Percentiles rank a stretch among this genome's conserved stretches.
These are phyloP conservation scores for Leptopterna dolabrata DNA, from an alignment of 2,888 invertebrate genomes.

Conservation along the genomic window DNA sequence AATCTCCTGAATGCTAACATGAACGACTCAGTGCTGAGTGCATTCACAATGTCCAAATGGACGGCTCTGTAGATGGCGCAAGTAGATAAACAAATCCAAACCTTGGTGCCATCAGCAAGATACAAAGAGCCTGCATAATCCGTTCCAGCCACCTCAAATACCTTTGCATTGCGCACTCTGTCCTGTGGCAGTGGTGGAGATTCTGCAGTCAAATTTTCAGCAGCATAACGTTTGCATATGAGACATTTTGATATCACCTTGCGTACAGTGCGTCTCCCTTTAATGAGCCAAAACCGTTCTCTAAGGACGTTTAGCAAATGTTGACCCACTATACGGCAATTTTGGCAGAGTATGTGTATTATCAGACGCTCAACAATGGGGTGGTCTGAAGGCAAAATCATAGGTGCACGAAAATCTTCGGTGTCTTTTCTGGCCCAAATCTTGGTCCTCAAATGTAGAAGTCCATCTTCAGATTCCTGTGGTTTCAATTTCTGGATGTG, in stretches of 20 bases:
- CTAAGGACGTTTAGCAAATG: slow-evolving; percentile 36
- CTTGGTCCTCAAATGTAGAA: slow-evolving; percentile 40
- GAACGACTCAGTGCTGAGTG: slow-evolving; percentile 64
- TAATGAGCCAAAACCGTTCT: slow-evolving; percentile 55
- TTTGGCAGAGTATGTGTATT: background rate
- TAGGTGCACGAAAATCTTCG: slow-evolving; percentile 46
- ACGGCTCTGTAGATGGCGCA: slow-evolving; percentile 66
- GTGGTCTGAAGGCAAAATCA: slow-evolving; percentile 50
- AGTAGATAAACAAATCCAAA: slow-evolving; percentile 66
- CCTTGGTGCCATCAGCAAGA: slow-evolving; percentile 60
- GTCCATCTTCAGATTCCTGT: background rate
- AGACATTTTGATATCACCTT: slow-evolving; percentile 44
- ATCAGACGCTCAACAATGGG: slow-evolving; percentile 27
- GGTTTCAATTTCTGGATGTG: background rate
- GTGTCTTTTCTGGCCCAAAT: slow-evolving; percentile 46
- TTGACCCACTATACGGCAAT: slow-evolving; percentile 47
- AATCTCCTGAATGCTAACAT: slow-evolving; percentile 65
- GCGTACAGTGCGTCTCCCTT: slow-evolving; percentile 47
- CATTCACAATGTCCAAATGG: slow-evolving; percentile 66
- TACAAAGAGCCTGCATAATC: slow-evolving; percentile 57
- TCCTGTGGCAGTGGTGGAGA: slow-evolving; percentile 58
- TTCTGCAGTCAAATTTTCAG: slow-evolving; percentile 59
- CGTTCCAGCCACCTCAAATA: slow-evolving; percentile 66
- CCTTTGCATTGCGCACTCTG: slow-evolving; percentile 27
- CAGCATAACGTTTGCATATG: slow-evolving; percentile 59